Evolutionary conservation across 2,113 vertebrate species (phyloP).

Genomic region (Muntiacus reevesi): DNA sequence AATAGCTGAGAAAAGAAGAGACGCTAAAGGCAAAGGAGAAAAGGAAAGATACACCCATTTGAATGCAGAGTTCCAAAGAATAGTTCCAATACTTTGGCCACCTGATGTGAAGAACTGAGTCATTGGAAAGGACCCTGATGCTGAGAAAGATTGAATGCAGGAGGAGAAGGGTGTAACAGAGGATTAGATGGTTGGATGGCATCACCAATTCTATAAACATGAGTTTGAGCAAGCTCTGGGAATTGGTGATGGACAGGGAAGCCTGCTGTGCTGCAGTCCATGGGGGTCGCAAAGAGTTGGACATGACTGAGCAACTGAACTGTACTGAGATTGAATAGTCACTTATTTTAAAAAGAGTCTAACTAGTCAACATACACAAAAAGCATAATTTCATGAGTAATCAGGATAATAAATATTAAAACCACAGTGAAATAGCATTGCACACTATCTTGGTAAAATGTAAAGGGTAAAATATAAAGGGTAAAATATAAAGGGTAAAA

Average conservation of each 20-base stretch:
- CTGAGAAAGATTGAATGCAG: not conserved
- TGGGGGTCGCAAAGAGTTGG: not conserved
- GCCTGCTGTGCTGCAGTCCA: not conserved
- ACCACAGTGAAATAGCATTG: not conserved
- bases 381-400: not conserved
- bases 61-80: not conserved
- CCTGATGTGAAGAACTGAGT: not conserved
- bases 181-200: not conserved
- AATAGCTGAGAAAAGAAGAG: not conserved
- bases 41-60: not conserved
- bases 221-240: not conserved
- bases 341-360: not conserved
- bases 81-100: not conserved
- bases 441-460: not conserved
- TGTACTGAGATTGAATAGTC: not conserved
- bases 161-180: not conserved
- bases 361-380: not conserved
- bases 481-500: not conserved
- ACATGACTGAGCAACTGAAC: not conserved
- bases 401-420: not conserved
- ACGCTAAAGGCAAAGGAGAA: not conserved
- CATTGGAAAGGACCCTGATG: not conserved
- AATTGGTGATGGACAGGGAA: not conserved
- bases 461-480: too few species aligned
- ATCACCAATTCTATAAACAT: not conserved